Conservation (phyloP, 2,797 vertebrate genomes). For the Syngnathus acus region DNA sequence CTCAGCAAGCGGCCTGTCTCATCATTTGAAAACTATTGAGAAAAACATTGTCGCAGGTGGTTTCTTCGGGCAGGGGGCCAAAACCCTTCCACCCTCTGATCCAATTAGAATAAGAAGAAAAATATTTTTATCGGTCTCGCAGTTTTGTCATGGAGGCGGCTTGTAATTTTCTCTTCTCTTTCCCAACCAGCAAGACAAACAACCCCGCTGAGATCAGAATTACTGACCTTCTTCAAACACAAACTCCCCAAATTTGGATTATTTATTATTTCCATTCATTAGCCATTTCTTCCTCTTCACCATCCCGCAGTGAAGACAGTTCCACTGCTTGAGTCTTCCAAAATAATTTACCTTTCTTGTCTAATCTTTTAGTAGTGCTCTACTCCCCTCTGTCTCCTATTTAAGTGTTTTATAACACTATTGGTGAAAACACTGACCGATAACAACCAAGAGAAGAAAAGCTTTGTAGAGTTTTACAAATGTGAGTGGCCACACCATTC, state of each 20-base stretch:
- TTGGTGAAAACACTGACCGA: no score
- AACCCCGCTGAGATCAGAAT: conserved; percentile 53
- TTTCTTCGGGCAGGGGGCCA: conserved; percentile 46
- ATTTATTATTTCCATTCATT: conserved; percentile 31
- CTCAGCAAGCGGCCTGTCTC: conserved; percentile 39
- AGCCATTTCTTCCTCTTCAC: neutral
- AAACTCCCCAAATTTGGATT: conserved; percentile 26
- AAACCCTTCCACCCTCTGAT: conserved; percentile 54
- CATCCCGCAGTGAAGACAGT: no score
- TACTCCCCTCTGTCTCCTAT: conserved; percentile 14
- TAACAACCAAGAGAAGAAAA: neutral
- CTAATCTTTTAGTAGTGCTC: conserved; percentile 28
- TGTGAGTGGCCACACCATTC: neutral
- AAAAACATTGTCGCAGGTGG: conserved; percentile 55
- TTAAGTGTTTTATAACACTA: no score
- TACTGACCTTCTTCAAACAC: conserved; percentile 68
- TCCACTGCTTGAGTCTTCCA: conserved; percentile 20
- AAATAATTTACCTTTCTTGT: conserved; percentile 10
- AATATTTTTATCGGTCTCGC: conserved; percentile 57
- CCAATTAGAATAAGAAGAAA: conserved; percentile 65
- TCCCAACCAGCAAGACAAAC: conserved; percentile 37
- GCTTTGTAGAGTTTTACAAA: conserved; percentile 14
- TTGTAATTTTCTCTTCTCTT: conserved; percentile 54
- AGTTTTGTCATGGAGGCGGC: conserved; percentile 34
- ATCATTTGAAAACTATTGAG: conserved; percentile 61